phyloP scores from a whole-genome alignment of 2,113 vertebrate genomes.

The Semicossyphus pulcher region DNA sequence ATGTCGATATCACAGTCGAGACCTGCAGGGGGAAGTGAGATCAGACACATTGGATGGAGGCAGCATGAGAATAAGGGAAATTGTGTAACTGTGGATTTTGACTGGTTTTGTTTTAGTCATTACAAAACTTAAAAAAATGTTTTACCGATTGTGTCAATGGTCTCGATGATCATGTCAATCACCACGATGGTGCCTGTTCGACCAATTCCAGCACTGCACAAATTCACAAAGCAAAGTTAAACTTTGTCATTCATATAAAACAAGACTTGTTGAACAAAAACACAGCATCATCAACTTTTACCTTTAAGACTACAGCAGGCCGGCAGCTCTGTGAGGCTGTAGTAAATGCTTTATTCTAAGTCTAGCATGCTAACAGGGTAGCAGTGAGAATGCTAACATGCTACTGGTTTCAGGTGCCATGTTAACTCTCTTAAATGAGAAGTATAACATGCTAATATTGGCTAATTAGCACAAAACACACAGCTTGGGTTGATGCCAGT shows the following conservation, averaged over 20 bases:
- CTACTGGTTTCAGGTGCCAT: too few relatives aligned
- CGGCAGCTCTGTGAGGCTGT: too few relatives aligned
- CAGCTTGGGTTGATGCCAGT: too few relatives aligned
- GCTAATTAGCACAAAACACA: too few relatives aligned
- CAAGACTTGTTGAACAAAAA: background rate
- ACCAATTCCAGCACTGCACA: slow-evolving; percentile 94
- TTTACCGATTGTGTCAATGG: slow-evolving; percentile 90
- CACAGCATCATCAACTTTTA: background rate
- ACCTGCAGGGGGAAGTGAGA: slow-evolving; percentile 76
- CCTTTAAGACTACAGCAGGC: background rate
- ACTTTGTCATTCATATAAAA: background rate
- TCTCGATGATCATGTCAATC: slow-evolving; percentile 95
- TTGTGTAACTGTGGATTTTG: background rate
- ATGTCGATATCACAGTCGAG: slow-evolving; percentile 96
- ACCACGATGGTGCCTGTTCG: slow-evolving; percentile 96
- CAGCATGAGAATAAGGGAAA: slow-evolving; percentile 3
- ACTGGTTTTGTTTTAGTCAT: background rate
- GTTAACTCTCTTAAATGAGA: too few relatives aligned
- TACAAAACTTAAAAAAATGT: background rate
- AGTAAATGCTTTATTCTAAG: too few relatives aligned
- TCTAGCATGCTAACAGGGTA: too few relatives aligned
- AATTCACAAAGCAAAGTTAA: slow-evolving; percentile 40
- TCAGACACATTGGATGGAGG: background rate
- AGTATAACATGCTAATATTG: too few relatives aligned
- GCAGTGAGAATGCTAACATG: too few relatives aligned